Base-by-base conservation (phyloP, 1,140 invertebrate species). In the Reticulitermes speratus region DNA sequence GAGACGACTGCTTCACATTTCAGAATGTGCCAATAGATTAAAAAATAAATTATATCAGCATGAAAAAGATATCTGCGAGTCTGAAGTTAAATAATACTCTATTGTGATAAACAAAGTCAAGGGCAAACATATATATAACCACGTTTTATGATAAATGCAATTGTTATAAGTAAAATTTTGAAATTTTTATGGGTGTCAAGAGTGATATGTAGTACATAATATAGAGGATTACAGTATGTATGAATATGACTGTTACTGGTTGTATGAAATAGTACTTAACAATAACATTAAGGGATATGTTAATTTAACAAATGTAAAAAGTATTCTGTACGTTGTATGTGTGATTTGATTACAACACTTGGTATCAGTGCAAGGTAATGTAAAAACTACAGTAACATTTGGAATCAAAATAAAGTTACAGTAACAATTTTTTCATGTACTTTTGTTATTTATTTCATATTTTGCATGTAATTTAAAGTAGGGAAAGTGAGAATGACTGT, bases 241-340 rank as follows among this genome's bases (percentile, higher is more conserved):
- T 75, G 65, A 30, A 19, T 55, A 14, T 75, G 65, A 75, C 65
- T 75, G 65, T 75, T 75, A 75, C 8, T 1, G n/a, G n/a, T 75
- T 75, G 65, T 75, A 16, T 75, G 65, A 75, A 75, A 75, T 75
- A 75, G 65, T 75, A 75, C 65, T 75, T 55, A 55, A 48, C 7
- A 7, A 48, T 65, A 65, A 75, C 25, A 30, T 30, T 75, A 75
- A 75, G 65, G 65, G n/a, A 55, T 30, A 75, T 75, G 14, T 55
- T 75, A 75, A 75, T 5, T n/a, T 75, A 75, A 75, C 65, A 30
- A 75, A 75, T 75, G n/a, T n/a, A 75, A 75, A 75, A 7, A 59
- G n/a, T 11, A 75, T 30, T 30, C 16, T 75, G n/a, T 75, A 9
- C 65, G n/a, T 16, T 55, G 19, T 55, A 55, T 55, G 14, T 75